These are phyloP conservation scores for Brachionus rubens DNA, from an alignment of 1,140 invertebrate genomes.

Conservation along the genomic window DNA sequence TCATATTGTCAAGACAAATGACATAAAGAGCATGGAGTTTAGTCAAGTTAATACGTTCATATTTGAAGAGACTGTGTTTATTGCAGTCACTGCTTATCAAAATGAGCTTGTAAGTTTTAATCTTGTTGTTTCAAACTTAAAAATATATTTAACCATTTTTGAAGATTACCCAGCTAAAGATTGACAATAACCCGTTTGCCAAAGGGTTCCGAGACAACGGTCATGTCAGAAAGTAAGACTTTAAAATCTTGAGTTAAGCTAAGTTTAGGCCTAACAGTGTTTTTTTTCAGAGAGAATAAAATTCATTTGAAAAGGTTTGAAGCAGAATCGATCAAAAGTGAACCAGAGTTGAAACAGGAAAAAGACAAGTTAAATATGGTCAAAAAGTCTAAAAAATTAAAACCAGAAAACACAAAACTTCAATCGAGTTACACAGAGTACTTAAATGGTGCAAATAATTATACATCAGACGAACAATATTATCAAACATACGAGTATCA, in stretches of 20 bases:
- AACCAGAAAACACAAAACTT: too few relatives aligned
- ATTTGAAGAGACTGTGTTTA: conserved; percentile 99
- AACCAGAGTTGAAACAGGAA: too few relatives aligned
- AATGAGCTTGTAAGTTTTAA: conserved; percentile 56
- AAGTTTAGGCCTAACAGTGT: background rate
- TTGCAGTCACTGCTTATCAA: conserved; percentile 68
- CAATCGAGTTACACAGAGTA: too few relatives aligned
- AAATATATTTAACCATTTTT: conserved; percentile 30
- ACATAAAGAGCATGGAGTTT: conserved; percentile 57
- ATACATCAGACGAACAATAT: too few relatives aligned
- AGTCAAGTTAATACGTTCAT: conserved; percentile 83
- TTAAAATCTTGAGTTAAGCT: background rate
- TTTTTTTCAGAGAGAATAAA: background rate
- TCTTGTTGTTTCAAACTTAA: background rate
- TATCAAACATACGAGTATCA: background rate
- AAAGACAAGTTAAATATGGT: too few relatives aligned
- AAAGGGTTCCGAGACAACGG: conserved; percentile 48
- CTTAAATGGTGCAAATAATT: too few relatives aligned
- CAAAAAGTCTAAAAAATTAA: too few relatives aligned
- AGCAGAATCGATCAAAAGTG: too few relatives aligned
- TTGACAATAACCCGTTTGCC: conserved; percentile 48
- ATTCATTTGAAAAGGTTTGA: background rate
- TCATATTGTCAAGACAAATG: conserved; percentile 77
- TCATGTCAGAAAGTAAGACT: conserved; percentile 28
- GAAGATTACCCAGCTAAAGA: conserved; percentile 49